Percentiles rank a stretch among this genome's conserved stretches.
Evolutionary conservation across 2,888 invertebrate species (phyloP).

Genomic region (Phengaris arion): DNA sequence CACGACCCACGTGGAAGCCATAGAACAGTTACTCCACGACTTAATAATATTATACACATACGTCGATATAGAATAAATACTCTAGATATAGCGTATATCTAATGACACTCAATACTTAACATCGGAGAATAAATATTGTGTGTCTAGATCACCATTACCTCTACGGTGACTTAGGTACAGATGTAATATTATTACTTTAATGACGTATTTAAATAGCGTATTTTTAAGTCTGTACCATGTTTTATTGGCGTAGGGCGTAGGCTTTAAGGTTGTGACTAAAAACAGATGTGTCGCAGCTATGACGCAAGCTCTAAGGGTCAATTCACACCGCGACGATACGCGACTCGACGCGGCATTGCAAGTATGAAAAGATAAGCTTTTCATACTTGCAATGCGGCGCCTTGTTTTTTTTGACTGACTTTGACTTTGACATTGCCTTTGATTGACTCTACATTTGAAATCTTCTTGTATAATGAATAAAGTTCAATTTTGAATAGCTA

Average conservation of each 20-base stretch:
- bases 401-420: too few relatives aligned
- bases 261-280: constrained; percentile 2
- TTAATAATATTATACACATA: constrained; percentile 24
- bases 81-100: neutral
- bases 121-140: neutral
- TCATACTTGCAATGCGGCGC: too few relatives aligned
- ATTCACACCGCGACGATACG: too few relatives aligned
- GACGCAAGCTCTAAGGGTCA: too few relatives aligned
- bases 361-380: too few relatives aligned
- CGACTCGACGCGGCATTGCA: too few relatives aligned
- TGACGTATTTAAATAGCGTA: constrained; percentile 11
- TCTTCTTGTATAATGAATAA: too few relatives aligned
- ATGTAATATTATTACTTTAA: constrained; percentile 21
- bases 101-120: neutral
- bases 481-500: too few relatives aligned
- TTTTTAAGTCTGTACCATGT: constrained; percentile 7
- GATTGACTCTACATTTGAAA: too few relatives aligned
- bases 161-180: neutral
- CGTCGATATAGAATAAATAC: neutral
- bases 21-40: constrained; percentile 4
- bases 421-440: too few relatives aligned
- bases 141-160: neutral
- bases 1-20: constrained; percentile 19
- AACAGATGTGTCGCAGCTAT: constrained; percentile 8
- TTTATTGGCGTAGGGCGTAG: constrained; percentile 24